These are phyloP conservation scores for Tragelaphus imberbis DNA, from an alignment of 2,113 vertebrate genomes.

Conservation along the genomic window DNA sequence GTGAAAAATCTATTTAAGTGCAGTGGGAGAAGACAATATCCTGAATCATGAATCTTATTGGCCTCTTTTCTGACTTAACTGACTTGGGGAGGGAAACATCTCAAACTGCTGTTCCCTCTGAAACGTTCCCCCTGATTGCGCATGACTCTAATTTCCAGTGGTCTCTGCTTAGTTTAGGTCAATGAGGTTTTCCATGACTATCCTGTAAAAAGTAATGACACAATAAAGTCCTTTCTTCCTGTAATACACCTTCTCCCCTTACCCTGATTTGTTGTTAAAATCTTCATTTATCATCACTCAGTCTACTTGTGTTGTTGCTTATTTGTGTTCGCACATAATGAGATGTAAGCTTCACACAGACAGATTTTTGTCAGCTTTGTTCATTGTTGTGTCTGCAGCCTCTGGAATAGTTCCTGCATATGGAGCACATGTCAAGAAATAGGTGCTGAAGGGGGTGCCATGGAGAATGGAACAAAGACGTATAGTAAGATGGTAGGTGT, in stretches of 20 bases:
- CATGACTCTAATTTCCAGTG: neutral
- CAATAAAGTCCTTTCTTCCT: accelerated
- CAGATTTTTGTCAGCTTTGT: neutral
- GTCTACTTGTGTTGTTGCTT: neutral
- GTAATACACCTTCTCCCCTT: neutral
- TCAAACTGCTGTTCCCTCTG: neutral
- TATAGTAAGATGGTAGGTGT: neutral
- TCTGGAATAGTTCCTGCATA: neutral
- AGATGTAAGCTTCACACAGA: neutral
- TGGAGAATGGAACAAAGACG: neutral
- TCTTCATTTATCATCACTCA: neutral
- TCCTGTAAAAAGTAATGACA: neutral
- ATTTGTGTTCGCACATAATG: neutral
- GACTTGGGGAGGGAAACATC: neutral
- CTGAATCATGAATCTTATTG: neutral
- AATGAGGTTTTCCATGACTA: neutral
- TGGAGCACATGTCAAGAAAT: neutral
- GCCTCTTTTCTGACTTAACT: neutral
- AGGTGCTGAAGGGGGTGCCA: too few relatives aligned
- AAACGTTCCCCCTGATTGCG: neutral
- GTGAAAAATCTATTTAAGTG: neutral
- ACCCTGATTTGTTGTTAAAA: neutral
- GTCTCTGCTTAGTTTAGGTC: neutral
- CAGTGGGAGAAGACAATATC: neutral
- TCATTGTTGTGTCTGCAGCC: neutral